Evolutionary conservation across 2,888 invertebrate species (phyloP).

Genomic region (Eubasilissa splendida): DNA sequence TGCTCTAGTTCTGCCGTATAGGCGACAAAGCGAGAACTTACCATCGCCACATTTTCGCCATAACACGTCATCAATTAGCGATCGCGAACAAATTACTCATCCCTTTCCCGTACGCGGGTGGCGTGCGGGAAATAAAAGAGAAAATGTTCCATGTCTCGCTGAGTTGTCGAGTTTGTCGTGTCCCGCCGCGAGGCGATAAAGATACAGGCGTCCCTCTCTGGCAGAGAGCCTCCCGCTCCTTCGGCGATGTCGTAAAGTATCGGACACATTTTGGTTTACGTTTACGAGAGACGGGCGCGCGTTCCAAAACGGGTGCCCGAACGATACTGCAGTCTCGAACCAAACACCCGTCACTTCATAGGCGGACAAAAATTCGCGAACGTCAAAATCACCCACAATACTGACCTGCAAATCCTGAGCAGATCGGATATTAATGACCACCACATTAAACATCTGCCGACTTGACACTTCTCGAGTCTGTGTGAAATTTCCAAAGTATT

Average conservation of each 20-base stretch:
- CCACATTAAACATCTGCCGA: slow-evolving; percentile 2
- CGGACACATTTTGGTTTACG: slow-evolving; percentile 57
- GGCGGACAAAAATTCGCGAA: slow-evolving; percentile 16
- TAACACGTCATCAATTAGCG: slow-evolving; percentile 42
- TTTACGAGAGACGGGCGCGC: slow-evolving; percentile 54
- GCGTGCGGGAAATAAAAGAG: slow-evolving; percentile 49
- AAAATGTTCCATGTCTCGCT: slow-evolving; percentile 40
- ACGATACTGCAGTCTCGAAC: slow-evolving; percentile 13
- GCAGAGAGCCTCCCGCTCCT: slow-evolving; percentile 27
- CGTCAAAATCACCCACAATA: background rate
- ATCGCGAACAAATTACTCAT: slow-evolving; percentile 40
- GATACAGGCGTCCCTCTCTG: slow-evolving; percentile 44
- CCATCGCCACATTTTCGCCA: background rate
- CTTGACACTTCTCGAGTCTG: background rate
- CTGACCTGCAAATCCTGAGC: slow-evolving; percentile 10
- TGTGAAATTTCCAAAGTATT: background rate
- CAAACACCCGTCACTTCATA: slow-evolving; percentile 19
- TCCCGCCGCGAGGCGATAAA: slow-evolving; percentile 39
- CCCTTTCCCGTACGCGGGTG: slow-evolving; percentile 31
- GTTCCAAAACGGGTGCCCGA: slow-evolving; percentile 46
- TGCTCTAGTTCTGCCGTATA: slow-evolving; percentile 1
- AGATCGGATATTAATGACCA: slow-evolving; percentile 11
- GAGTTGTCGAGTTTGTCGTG: slow-evolving; percentile 37
- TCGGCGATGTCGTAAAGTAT: slow-evolving; percentile 56
- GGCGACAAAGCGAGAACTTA: slow-evolving; percentile 1